phyloP scores from a whole-genome alignment of 2,797 vertebrate species.

The Anguilla anguilla region DNA sequence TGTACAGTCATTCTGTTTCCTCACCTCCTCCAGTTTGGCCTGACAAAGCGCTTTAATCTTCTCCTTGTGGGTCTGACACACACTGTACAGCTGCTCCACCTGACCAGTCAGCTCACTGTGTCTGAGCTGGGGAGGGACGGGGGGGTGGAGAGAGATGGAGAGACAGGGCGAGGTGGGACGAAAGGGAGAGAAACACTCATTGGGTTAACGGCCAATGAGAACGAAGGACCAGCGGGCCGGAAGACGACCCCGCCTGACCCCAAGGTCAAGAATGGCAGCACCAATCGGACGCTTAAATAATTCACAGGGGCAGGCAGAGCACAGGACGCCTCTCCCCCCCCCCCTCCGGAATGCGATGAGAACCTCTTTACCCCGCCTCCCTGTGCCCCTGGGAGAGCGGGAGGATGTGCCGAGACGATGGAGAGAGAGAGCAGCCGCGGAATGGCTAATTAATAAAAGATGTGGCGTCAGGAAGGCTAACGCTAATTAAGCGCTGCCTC shows the following conservation, averaged over 20 bases:
- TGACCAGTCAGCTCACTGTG: conserved; percentile 86
- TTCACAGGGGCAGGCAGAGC: neutral
- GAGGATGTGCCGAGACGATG: neutral
- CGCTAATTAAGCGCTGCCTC: neutral
- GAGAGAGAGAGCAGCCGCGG: neutral
- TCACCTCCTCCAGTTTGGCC: conserved; percentile 95
- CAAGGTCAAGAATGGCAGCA: neutral
- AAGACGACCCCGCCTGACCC: neutral
- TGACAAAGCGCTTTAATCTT: conserved; percentile 93
- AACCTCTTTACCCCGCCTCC: neutral
- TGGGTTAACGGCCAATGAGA: conserved; percentile 2
- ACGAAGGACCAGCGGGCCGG: neutral
- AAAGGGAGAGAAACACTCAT: neutral
- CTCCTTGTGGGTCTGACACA: conserved; percentile 93
- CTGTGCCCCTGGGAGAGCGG: neutral
- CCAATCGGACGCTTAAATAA: neutral
- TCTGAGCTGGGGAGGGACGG: conserved; percentile 76
- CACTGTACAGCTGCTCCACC: conserved; percentile 86
- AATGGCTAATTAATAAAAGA: neutral
- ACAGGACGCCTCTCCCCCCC: too few species aligned
- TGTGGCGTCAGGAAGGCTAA: neutral
- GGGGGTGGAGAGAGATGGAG: neutral
- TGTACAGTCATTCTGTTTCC: neutral
- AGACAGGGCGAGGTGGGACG: neutral
- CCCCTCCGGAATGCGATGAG: neutral